These are phyloP conservation scores for Tipula unca DNA, from an alignment of 2,888 invertebrate genomes.

Conservation along the genomic window DNA sequence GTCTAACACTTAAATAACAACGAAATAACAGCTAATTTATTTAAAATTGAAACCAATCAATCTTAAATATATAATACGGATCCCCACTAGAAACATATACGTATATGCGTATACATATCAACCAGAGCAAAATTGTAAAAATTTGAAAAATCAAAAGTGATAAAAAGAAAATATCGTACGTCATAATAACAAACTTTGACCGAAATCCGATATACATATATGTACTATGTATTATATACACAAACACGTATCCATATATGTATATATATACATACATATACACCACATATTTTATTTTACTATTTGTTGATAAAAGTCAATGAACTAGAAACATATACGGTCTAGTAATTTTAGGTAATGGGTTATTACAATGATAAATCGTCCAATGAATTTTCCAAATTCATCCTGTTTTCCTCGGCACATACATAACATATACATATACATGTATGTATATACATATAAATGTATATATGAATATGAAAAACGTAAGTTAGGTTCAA, in stretches of 20 bases:
- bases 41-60: background rate
- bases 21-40: background rate
- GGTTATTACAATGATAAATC: conserved; percentile 14
- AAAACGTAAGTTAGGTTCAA: background rate
- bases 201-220: background rate
- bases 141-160: background rate
- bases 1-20: background rate
- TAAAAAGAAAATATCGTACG: background rate
- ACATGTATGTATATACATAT: background rate
- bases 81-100: background rate
- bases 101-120: background rate
- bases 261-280: background rate
- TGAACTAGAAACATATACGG: background rate
- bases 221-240: background rate
- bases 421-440: background rate
- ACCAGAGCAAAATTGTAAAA: background rate
- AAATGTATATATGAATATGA: background rate
- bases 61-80: background rate
- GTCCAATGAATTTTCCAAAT: conserved; percentile 4
- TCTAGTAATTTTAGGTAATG: background rate
- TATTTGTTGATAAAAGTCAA: background rate
- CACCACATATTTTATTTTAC: background rate
- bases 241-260: background rate
- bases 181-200: background rate
- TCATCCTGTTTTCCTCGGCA: background rate